Percentiles rank a stretch among this genome's conserved stretches.
Evolutionary conservation across 2,797 vertebrate genomes (phyloP).

Genomic region (Okamejei kenojei): DNA sequence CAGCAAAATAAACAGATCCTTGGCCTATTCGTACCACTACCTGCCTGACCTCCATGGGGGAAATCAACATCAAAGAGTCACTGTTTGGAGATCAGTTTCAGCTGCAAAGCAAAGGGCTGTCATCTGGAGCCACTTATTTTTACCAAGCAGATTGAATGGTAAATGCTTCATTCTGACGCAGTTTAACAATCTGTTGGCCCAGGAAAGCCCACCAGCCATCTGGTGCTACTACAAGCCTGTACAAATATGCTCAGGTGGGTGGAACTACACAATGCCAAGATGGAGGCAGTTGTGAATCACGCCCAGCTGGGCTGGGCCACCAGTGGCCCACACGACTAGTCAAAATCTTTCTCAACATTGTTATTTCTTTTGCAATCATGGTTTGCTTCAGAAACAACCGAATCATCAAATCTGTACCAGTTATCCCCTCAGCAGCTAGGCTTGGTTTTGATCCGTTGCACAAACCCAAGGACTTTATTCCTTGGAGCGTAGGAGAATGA

Average conservation of each 20-base stretch:
- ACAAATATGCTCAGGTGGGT: too few relatives aligned
- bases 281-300: neutral
- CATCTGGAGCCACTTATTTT: neutral
- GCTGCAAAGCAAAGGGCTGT: neutral
- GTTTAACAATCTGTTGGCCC: neutral
- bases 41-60: neutral
- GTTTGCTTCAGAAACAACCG: too few relatives aligned
- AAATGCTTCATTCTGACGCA: neutral
- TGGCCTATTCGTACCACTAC: neutral
- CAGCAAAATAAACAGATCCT: neutral
- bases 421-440: too few relatives aligned
- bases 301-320: neutral
- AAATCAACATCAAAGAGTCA: neutral
- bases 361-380: too few relatives aligned
- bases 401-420: too few relatives aligned
- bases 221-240: too few relatives aligned
- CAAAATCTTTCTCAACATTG: too few relatives aligned
- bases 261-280: neutral
- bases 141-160: neutral
- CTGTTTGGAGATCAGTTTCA: neutral
- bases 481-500: too few relatives aligned
- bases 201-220: neutral
- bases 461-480: too few relatives aligned
- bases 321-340: neutral
- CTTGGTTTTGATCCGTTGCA: too few relatives aligned